Evolutionary conservation across 2,888 invertebrate species (phyloP), one percentile per base, ranked within the genome.

Genomic region (Watsonalla cultraria): DNA sequence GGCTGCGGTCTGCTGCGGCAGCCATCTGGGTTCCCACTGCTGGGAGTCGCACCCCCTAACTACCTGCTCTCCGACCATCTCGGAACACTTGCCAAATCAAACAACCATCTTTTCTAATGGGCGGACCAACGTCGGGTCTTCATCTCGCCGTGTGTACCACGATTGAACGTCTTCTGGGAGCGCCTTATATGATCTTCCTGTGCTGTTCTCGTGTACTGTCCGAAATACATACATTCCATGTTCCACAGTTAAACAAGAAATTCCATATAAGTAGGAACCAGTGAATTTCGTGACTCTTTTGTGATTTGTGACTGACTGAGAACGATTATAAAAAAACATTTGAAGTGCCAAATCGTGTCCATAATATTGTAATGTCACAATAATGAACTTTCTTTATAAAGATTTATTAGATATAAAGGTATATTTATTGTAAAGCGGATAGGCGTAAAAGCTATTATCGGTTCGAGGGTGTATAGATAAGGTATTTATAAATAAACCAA

Each of bases 21-120:
- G 82, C 92, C 88, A 61, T 92, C 91, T 47, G 93, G 92, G 72
- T 94, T 91, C 84, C 93, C 90, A 61, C 84, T 92, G 51, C 84
- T 93, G 50, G 91, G 92, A 47, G 92, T 92, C 46, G 91, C 92
- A 45, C 92, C 92, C 7, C 92, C 92, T 58, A 92, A 92, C 68
- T 93, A 93, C 71, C 86, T 93, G 47, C 86, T 93, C 54, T 92
- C 93, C 33, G 93, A 93, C 76, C 93, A 93, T 68, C 86, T 93
- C 61, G 93, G 93, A 62, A 91, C 92, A 13, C 88, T 92, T 57
- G 89, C 92, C 53, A 91, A 92, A 74, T 86, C 92, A 63, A 93
- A 93, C 79, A 93, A 93, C 82, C 93, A 93, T 82, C 89, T 93
- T 78, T 93, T 93, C 87, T 93, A 93, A 92, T 90, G 80, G 82